A percentile compares a stretch with the other conserved stretches of the same genome.
Conservation (phyloP, 2,113 vertebrate genomes). For the Lanius collurio region DNA sequence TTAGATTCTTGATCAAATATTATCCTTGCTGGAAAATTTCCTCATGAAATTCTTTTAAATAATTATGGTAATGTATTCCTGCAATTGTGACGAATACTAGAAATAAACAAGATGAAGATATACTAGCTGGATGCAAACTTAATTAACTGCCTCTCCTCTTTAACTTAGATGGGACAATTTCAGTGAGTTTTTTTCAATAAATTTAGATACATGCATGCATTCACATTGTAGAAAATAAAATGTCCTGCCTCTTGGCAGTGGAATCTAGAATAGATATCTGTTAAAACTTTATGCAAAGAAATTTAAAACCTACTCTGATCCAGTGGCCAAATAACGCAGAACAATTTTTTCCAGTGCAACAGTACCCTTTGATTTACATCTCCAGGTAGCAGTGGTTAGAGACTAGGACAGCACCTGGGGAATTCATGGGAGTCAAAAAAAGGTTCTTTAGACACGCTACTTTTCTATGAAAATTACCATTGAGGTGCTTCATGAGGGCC, state of each 20-base stretch:
- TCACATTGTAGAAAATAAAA: not conserved
- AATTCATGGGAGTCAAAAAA: not conserved
- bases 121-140: not conserved
- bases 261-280: not conserved
- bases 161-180: not conserved
- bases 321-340: not conserved
- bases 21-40: not conserved
- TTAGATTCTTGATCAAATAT: not conserved
- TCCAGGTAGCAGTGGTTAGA: not conserved
- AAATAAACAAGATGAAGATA: not conserved
- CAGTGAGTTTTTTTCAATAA: not conserved
- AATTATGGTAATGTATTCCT: not conserved
- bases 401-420: not conserved
- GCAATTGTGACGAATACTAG: not conserved
- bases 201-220: not conserved
- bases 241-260: not conserved
- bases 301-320: not conserved
- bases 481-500: not conserved
- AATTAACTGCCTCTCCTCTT: fast-evolving
- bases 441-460: fast-evolving
- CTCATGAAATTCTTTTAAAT: not conserved
- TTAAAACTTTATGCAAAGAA: not conserved
- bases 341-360: not conserved
- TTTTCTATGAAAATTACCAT: not conserved
- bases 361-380: not conserved